These are phyloP conservation scores for Serinus canaria DNA, from an alignment of 2,113 vertebrate species.

Conservation along the genomic window DNA sequence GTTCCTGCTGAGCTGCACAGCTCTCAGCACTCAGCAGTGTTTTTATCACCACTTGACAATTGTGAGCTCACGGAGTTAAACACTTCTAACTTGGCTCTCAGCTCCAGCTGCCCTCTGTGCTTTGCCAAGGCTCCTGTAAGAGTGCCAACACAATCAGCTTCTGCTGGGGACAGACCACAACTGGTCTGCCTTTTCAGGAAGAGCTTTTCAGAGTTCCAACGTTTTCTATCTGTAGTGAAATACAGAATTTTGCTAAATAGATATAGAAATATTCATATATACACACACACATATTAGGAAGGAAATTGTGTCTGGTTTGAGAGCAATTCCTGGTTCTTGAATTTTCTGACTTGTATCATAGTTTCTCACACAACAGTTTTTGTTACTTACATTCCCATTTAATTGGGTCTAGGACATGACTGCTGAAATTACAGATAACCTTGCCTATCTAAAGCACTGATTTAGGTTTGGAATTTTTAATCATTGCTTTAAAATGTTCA, in stretches of 20 bases:
- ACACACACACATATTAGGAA: not conserved
- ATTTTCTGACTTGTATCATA: not conserved
- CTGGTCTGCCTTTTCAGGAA: not conserved
- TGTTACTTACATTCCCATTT: not conserved
- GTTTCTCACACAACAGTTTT: not conserved
- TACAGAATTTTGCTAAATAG: not conserved
- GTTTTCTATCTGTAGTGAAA: not conserved
- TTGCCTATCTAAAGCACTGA: not conserved
- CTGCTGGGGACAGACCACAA: not conserved
- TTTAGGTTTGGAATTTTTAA: not conserved
- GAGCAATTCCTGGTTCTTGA: not conserved
- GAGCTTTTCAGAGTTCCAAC: not conserved
- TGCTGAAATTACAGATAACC: not conserved
- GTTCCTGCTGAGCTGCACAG: not conserved
- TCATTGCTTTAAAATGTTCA: not conserved
- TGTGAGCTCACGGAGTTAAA: not conserved
- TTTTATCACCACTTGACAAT: not conserved
- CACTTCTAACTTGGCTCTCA: not conserved
- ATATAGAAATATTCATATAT: accelerated
- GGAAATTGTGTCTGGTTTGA: not conserved
- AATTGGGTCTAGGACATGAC: accelerated
- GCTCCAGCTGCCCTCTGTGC: not conserved
- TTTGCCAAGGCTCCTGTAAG: not conserved
- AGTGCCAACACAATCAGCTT: not conserved
- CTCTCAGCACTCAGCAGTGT: not conserved